These are phyloP conservation scores for Sialia sialis DNA, from an alignment of 2,113 vertebrate genomes.

Conservation along the genomic window DNA sequence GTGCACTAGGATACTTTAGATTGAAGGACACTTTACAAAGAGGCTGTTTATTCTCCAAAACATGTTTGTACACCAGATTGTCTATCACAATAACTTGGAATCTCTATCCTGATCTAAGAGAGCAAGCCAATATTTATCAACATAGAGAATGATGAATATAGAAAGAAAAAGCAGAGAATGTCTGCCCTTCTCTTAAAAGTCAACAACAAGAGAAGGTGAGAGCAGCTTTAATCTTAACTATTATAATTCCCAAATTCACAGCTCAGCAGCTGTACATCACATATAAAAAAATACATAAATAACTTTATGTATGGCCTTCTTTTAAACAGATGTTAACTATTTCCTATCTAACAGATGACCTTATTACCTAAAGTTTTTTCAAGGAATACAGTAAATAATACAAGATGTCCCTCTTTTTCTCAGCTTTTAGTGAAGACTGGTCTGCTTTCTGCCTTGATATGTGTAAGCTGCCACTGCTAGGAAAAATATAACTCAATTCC, in stretches of 20 bases:
- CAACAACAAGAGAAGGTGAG: neutral
- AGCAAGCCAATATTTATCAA: neutral
- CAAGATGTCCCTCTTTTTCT: neutral
- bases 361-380: neutral
- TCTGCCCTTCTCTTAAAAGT: neutral
- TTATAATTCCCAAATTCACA: neutral
- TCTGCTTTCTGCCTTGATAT: neutral
- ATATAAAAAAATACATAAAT: neutral
- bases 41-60: neutral
- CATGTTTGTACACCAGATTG: neutral
- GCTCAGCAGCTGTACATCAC: neutral
- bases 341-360: neutral
- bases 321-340: neutral
- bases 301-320: neutral
- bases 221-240: neutral
- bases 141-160: neutral
- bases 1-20: neutral
- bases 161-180: neutral
- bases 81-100: neutral
- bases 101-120: neutral
- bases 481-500: neutral
- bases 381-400: neutral
- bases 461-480: neutral
- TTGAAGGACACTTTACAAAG: neutral
- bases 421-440: neutral